Evolutionary conservation across 2,113 vertebrate species (phyloP), one percentile per base, ranked within the genome.

Genomic region (Corythaeola cristata): DNA sequence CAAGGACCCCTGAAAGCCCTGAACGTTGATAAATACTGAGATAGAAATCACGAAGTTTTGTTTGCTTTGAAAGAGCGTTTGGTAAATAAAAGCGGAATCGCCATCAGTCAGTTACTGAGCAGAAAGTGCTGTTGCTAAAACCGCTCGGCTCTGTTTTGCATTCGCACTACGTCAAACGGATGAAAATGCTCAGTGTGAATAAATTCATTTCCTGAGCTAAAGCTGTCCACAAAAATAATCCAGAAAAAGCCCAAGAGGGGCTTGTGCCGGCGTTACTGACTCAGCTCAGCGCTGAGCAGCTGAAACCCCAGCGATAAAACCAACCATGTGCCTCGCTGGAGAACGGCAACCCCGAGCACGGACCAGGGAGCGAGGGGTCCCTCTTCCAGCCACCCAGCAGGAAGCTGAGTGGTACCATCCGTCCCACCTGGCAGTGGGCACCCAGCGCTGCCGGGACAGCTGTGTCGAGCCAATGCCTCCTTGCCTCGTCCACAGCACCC

Each of bases 311-410:
- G 14, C 20, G 11, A 27, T 22, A 18, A 28, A 37, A 30, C 27
- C 52, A 68, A 41, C 41, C 6, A 2, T 1, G 5, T 5, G 28
- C 45, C n/a, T 47, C 2, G 0, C 33, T 7, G n/a, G 55, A 35
- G 11, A 33, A n/a, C 67, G 67, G 2, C 1, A 16, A 21, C 45
- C 67, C 59, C 2, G 0, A 14, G 33, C 35, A 24, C 58, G 11
- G 35, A 3, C 5, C 3, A 2, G 6, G 35, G 35, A 15, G 4
- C 2, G 12, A 47, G 14, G 35, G 11, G 15, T 28, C 56, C 45
- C 30, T 68, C 23, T 64, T 24, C 27, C 44, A 44, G 58, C 14
- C 12, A 1, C 32, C 32, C 3, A 20, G 26, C 44, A 56, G 56
- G 21, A 59, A 68, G 47, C 32, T 3, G 18, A 21, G 32, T 32